These are phyloP conservation scores for Pediacus dermestoides DNA, from an alignment of 2,888 invertebrate species.

Conservation along the genomic window DNA sequence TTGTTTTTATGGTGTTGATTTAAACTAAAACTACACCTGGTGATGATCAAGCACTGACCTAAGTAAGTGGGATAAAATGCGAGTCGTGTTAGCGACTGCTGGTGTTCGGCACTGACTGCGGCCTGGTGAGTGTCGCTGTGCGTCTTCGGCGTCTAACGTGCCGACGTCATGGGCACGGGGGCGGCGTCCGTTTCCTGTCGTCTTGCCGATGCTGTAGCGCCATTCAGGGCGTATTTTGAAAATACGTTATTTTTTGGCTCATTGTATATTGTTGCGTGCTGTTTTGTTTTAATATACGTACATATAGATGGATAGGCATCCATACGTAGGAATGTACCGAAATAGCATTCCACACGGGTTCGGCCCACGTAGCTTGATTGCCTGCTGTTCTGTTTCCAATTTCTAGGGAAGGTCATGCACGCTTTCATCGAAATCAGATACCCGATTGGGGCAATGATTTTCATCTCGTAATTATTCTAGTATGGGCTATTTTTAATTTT, in stretches of 20 bases:
- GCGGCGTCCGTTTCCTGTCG: constrained; percentile 27
- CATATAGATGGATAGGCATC: no score
- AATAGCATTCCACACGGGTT: constrained; percentile 9
- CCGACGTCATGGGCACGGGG: constrained; percentile 31
- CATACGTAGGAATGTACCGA: constrained; percentile 16
- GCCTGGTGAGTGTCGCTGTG: constrained; percentile 38
- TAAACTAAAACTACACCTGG: constrained; percentile 15
- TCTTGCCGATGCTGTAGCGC: constrained; percentile 19
- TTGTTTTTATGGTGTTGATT: constrained; percentile 9
- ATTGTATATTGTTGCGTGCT: constrained; percentile 12
- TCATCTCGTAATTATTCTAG: no score
- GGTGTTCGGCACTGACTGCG: constrained; percentile 50
- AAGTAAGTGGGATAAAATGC: constrained; percentile 42
- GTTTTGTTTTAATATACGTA: constrained; percentile 14
- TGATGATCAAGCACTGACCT: constrained; percentile 41
- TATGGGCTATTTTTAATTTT: no score
- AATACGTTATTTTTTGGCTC: constrained; percentile 10
- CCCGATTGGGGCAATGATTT: constrained; percentile 11
- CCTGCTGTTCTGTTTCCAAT: constrained; percentile 5
- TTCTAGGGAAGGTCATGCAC: constrained; percentile 23
- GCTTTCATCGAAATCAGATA: constrained; percentile 18
- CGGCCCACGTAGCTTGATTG: constrained; percentile 12
- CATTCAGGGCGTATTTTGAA: constrained; percentile 28
- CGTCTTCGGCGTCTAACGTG: constrained; percentile 29
- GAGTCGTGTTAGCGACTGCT: constrained; percentile 49